These are phyloP conservation scores for Natrix natrix DNA, from an alignment of 2,797 vertebrate species.

Conservation along the genomic window DNA sequence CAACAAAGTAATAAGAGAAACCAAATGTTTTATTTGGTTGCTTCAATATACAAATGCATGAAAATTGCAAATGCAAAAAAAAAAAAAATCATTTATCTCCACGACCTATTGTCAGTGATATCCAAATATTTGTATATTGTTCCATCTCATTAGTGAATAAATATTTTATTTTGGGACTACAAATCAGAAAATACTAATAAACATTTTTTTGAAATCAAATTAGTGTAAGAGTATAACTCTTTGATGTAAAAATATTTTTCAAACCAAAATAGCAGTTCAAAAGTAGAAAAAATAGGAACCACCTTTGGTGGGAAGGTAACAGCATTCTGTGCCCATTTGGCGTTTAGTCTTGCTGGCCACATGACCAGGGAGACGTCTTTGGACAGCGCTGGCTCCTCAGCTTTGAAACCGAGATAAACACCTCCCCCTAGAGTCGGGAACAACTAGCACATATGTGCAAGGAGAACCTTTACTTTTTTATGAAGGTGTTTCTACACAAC, in stretches of 20 bases:
- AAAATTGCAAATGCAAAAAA: conserved; percentile 27
- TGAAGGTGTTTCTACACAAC: not conserved
- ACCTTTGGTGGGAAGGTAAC: no score
- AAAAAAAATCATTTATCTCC: conserved; percentile 35
- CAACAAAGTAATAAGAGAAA: conserved; percentile 45
- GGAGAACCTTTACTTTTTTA: no score
- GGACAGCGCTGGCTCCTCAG: no score
- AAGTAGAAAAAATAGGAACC: no score
- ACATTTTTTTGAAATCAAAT: not conserved
- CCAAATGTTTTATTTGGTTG: conserved; percentile 30
- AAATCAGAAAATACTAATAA: conserved; percentile 24
- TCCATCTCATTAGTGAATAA: conserved; percentile 33
- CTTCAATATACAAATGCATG: conserved; percentile 1
- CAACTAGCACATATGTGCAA: no score
- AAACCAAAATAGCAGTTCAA: not conserved
- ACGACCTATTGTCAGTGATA: conserved; percentile 28
- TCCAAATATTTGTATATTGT: not conserved
- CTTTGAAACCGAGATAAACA: no score
- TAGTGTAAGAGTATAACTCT: not conserved
- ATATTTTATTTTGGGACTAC: conserved; percentile 14
- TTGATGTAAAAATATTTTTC: not conserved
- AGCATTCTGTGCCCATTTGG: no score
- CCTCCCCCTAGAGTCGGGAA: no score
- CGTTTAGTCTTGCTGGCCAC: no score
- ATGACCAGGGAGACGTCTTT: no score